phyloP scores from a whole-genome alignment of 2,113 vertebrate genomes.

The Corvus moneduloides region DNA sequence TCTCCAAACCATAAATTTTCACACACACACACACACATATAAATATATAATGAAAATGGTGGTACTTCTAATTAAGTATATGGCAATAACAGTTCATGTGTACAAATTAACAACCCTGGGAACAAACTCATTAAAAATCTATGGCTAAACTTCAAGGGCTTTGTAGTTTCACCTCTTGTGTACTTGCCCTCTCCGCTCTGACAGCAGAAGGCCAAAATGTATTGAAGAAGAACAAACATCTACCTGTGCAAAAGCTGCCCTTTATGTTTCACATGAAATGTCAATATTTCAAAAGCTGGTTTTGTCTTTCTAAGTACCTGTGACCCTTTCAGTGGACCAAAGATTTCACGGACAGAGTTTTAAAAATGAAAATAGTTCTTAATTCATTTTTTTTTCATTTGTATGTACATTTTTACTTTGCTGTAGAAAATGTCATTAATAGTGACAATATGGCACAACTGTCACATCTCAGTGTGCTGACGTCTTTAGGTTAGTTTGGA shows the following conservation, averaged over 20 bases:
- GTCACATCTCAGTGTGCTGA: background rate
- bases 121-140: slow-evolving; percentile 51
- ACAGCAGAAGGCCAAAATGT: slow-evolving; percentile 10
- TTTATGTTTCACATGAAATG: slow-evolving; percentile 43
- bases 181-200: background rate
- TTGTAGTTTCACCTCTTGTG: background rate
- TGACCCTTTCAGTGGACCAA: background rate
- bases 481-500: slow-evolving; percentile 6
- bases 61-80: background rate
- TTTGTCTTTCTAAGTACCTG: background rate
- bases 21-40: background rate
- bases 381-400: background rate
- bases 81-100: background rate
- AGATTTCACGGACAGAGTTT: background rate
- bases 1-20: slow-evolving; percentile 4
- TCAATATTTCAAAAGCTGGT: slow-evolving; percentile 17
- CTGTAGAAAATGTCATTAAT: background rate
- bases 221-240: slow-evolving; percentile 50
- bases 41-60: background rate
- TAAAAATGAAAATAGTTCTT: background rate
- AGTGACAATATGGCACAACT: background rate
- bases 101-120: slow-evolving; percentile 1
- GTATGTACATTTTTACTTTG: background rate
- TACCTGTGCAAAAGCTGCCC: slow-evolving; percentile 38
- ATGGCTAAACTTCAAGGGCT: background rate